Conservation (phyloP, 2,113 vertebrate species). For the Labeo rohita region DNA sequence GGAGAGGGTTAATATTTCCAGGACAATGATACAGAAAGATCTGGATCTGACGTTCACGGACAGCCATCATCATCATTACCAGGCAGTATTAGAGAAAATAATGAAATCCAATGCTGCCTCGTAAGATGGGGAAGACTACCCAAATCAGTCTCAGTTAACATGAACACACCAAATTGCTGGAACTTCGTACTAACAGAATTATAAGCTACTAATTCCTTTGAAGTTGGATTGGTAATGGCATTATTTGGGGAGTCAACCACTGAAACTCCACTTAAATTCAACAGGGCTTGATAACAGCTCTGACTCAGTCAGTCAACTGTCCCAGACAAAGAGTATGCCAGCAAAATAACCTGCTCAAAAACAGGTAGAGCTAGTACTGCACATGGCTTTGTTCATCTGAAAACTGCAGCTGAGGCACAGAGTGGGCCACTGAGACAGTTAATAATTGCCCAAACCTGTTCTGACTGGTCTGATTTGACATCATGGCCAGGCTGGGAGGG, state of each 20-base stretch:
- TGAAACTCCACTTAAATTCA: conserved; percentile 42
- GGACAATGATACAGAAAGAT: neutral
- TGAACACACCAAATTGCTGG: neutral
- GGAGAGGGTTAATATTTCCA: neutral
- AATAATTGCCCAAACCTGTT: conserved; percentile 82
- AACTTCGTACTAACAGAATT: neutral
- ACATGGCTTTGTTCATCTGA: conserved; percentile 64
- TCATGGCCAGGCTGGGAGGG: conserved; percentile 62
- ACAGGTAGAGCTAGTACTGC: conserved; percentile 56
- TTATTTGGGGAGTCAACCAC: conserved; percentile 25
- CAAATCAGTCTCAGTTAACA: conserved; percentile 53
- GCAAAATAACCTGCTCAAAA: conserved; percentile 48
- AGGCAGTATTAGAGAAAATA: conserved; percentile 99
- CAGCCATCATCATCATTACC: conserved; percentile 98
- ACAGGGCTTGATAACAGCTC: conserved; percentile 44
- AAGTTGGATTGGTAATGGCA: conserved; percentile 18
- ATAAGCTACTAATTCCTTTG: neutral
- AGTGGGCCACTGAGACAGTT: conserved; percentile 73
- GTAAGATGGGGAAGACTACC: conserved; percentile 94
- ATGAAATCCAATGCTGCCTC: conserved; percentile 99
- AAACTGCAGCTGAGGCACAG: conserved; percentile 59
- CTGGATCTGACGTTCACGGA: conserved; percentile 69
- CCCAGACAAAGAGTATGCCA: conserved; percentile 36
- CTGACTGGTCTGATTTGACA: conserved; percentile 74
- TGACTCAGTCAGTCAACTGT: conserved; percentile 30